Conservation (phyloP, 2,113 vertebrate genomes). For the Turnix velox region DNA sequence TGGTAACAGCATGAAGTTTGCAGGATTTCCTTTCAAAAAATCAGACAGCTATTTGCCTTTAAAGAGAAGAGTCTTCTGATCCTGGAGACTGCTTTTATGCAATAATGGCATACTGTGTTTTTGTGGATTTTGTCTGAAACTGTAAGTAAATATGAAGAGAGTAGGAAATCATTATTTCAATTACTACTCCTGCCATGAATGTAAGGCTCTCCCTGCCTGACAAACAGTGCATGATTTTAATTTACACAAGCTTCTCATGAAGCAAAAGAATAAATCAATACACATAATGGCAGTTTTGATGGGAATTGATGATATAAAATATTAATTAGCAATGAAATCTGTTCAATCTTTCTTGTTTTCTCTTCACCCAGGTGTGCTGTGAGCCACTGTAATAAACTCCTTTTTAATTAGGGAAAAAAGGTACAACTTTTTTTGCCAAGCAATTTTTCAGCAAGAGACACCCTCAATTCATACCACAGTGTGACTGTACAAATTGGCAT, state of each 20-base stretch:
- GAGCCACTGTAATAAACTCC: not conserved
- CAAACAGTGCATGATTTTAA: not conserved
- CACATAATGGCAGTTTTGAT: not conserved
- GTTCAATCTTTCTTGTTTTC: not conserved
- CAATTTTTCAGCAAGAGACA: not conserved
- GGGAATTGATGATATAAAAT: fast-evolving
- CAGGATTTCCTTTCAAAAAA: not conserved
- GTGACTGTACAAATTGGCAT: not conserved
- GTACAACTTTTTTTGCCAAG: not conserved
- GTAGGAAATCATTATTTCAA: conserved; percentile 35
- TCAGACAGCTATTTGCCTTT: not conserved
- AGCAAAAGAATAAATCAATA: not conserved
- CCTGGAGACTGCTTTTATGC: not conserved
- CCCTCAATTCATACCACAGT: not conserved
- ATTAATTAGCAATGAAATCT: not conserved
- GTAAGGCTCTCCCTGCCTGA: not conserved
- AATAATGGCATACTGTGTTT: not conserved
- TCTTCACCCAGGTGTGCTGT: not conserved
- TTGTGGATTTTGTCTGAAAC: not conserved
- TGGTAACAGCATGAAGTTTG: not conserved
- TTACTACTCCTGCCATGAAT: not conserved
- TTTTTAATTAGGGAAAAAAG: not conserved
- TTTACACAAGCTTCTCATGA: not conserved
- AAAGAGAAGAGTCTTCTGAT: not conserved
- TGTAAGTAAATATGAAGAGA: not conserved